These are phyloP conservation scores for Siderastrea radians DNA, from an alignment of 92 coral and sea anemone genomes.

Conservation along the genomic window DNA sequence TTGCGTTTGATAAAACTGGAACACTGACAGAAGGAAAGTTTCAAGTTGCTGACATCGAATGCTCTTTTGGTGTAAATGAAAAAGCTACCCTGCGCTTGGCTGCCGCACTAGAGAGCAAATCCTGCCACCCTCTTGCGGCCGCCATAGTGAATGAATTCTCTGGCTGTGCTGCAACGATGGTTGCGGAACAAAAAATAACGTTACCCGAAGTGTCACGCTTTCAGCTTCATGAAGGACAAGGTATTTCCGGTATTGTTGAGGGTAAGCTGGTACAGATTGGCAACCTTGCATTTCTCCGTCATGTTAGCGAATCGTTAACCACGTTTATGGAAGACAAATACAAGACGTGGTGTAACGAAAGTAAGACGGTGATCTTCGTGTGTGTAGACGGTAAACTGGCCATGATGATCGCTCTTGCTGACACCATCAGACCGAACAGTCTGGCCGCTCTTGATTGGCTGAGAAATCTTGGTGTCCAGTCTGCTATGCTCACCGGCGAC, in stretches of 20 bases:
- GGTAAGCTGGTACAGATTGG: constrained; percentile 88
- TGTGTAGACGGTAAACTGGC: constrained; percentile 82
- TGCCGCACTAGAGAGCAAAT: constrained; percentile 97
- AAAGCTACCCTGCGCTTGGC: constrained; percentile 89
- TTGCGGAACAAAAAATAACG: constrained; percentile 49
- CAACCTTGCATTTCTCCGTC: constrained; percentile 75
- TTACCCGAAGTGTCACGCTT: constrained; percentile 92
- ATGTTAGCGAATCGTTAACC: constrained; percentile 47
- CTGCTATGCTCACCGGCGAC: constrained; percentile 98
- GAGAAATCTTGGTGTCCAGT: constrained; percentile 82
- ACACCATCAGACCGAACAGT: constrained; percentile 88
- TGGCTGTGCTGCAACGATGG: constrained; percentile 93
- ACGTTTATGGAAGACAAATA: constrained; percentile 71
- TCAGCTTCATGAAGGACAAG: constrained; percentile 92
- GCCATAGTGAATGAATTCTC: constrained; percentile 93
- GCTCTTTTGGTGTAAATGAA: constrained; percentile 76
- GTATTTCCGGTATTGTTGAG: constrained; percentile 87
- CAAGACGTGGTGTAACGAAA: constrained; percentile 82
- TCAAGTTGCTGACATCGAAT: constrained; percentile 86
- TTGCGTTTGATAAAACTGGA: constrained; percentile 99
- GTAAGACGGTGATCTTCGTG: constrained; percentile 97
- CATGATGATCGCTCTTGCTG: constrained; percentile 97
- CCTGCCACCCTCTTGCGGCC: constrained; percentile 97
- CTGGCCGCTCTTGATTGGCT: constrained; percentile 82
- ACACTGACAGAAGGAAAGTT: constrained; percentile 97